Evolutionary conservation across 2,888 invertebrate genomes (phyloP), one percentile per base, ranked within the genome.

Genomic region (Andricus curvator): DNA sequence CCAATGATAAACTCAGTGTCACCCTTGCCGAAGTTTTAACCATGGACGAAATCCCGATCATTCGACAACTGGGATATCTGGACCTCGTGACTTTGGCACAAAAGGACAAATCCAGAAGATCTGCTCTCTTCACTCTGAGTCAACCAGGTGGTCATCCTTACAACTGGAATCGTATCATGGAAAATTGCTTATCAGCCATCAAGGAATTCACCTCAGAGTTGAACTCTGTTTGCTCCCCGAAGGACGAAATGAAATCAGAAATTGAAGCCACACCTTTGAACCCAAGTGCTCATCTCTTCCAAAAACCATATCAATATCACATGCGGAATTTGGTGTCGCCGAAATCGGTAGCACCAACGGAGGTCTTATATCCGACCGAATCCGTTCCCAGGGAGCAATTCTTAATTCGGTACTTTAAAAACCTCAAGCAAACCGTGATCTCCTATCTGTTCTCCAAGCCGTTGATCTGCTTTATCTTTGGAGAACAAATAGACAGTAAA

Each of bases 141-240:
- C 95, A 96, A 88, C 97, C 97, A 41, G 97, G 97, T 29, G 97
- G 97, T 48, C 97, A 97, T 92, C 97, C 98, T 0, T 96, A 97
- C 88, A 97, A 97, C 89, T 98, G 98, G 98, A 97, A 96, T 88
- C 94, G 94, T 84, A 91, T 98, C 15, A 90, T 95, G 68, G 94
- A 95, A 81, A 95, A 95, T 86, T 95, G 96, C 89, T 90, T 97
- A 15, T 91, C 92, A 51, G 93, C 95, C 0, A 94, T 97, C 4
- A 95, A 94, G 83, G 94, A 94, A 65, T 97, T 96, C 85, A 95
- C 94, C 4, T 94, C 94, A n/a, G 94, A 95, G 78, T 90, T 97
- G 5, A 94, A 94, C 33, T 84, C 84, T 5, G 93, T 95, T 1
- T 94, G 93, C 37, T 85, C 85, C 1, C 64, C 81, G 17, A 91